Evolutionary conservation across 2,797 vertebrate species (phyloP), one percentile per base, ranked within the genome.

Genomic region (Arnoldichthys spilopterus): DNA sequence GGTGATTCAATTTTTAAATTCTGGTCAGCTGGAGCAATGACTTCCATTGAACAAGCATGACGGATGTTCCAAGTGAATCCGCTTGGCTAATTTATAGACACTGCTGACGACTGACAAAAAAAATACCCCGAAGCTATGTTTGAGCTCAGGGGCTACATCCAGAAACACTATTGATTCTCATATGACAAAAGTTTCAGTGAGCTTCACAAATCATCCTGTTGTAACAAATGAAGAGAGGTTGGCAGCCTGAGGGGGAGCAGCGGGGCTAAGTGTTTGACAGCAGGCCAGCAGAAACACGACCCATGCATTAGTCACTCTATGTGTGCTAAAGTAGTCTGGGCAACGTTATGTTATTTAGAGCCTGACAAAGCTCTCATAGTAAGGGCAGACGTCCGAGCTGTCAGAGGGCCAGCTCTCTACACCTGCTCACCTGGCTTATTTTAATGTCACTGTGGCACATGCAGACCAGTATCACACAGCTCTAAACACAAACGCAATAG

Each of bases 221-320:
- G 34, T 51, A 51, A 82, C n/a, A 45, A 62, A 59, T 72, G 40
- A 64, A 49, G 58, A 54, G 70, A 53, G 28, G 49, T 30, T 80
- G 43, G 22, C 51, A 34, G 61, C 37, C 32, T 22, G 66, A 24
- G 22, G 61, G 54, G 74, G 58, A 62, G 32, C 69, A 67, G 59
- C 2, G 9, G 64, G 58, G 61, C 49, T 24, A 72, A 80, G 66
- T 59, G 58, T 76, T 76, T 81, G 79, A 73, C 71, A 80, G 58
- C 24, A 64, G 59, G 63, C 54, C 83, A 59, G 69, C 73, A 83
- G 61, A 73, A 85, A 81, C 70, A 47, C 24, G 45, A 80, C 77
- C 74, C 51, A 37, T 72, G 75, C 70, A 67, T 72, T 77, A 83
- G 72, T 81, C 45, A 62, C 73, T 74, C 78, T 30, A 62, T 22